Conservation (phyloP, 2,113 vertebrate species). For the Myotis davidii region DNA sequence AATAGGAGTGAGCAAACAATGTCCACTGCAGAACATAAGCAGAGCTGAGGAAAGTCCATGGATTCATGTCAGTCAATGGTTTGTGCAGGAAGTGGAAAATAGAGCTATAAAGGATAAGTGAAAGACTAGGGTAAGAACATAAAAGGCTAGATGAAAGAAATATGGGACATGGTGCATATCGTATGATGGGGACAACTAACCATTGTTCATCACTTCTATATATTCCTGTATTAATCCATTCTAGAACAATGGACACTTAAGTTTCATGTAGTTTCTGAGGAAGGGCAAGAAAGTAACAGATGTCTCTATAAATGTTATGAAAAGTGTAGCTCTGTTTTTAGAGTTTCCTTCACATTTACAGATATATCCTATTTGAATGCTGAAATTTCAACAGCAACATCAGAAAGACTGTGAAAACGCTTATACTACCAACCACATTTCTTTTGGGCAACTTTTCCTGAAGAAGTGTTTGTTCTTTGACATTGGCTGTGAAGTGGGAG, state of each 20-base stretch:
- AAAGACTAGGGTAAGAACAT: not conserved
- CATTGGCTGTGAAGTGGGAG: constrained; percentile 23
- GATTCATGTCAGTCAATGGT: not conserved
- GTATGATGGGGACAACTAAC: not conserved
- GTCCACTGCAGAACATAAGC: not conserved
- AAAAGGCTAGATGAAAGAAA: not conserved
- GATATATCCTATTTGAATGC: constrained; percentile 37
- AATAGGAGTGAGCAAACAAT: not conserved
- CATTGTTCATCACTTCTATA: not conserved
- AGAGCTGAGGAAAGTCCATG: not conserved
- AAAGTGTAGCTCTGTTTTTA: not conserved
- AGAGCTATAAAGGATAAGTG: not conserved
- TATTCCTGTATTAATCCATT: not conserved
- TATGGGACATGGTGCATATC: accelerated
- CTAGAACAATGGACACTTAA: not conserved
- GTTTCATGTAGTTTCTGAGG: not conserved
- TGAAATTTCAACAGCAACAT: constrained; percentile 30
- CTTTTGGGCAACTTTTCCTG: not conserved
- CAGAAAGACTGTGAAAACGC: not conserved
- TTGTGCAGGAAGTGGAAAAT: not conserved
- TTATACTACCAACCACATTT: not conserved
- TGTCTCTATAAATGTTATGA: not conserved
- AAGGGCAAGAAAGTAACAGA: not conserved
- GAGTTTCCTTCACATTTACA: constrained; percentile 13
- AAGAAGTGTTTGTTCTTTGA: constrained; percentile 24